These are phyloP conservation scores for Dromius quadrimaculatus DNA, from an alignment of 2,888 invertebrate genomes.

Conservation along the genomic window DNA sequence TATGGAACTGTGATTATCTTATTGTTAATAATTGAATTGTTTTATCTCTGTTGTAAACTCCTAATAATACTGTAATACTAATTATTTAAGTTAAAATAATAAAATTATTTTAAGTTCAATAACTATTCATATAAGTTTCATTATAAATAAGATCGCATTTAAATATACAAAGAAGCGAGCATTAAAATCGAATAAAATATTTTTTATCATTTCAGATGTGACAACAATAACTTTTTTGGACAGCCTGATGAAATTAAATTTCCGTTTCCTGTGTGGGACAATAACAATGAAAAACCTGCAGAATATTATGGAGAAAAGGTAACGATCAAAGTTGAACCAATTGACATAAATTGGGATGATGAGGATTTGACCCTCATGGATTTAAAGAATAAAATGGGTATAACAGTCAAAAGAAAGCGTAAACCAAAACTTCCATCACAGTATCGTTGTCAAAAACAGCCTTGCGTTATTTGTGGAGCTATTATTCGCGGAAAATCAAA, in stretches of 20 bases:
- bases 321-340: conserved; percentile 46
- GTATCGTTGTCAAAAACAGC: conserved; percentile 24
- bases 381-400: conserved; percentile 39
- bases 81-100: conserved; percentile 3
- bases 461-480: conserved; percentile 33
- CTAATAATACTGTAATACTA: neutral
- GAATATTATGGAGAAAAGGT: conserved; percentile 25
- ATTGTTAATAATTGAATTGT: neutral
- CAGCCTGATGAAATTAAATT: conserved; percentile 23
- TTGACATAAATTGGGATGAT: conserved; percentile 46
- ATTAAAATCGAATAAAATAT: conserved; percentile 27
- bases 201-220: conserved; percentile 50
- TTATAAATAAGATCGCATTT: conserved; percentile 6
- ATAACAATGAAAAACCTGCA: conserved; percentile 37
- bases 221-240: conserved; percentile 36
- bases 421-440: neutral
- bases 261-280: conserved; percentile 41
- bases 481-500: conserved; percentile 33
- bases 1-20: neutral
- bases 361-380: conserved; percentile 37
- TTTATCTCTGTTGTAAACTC: neutral
- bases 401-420: conserved; percentile 8
- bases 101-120: neutral
- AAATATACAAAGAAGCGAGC: too few species aligned
- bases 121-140: neutral